A percentile compares a stretch with the other conserved stretches of the same genome.
Evolutionary conservation across 2,797 vertebrate species (phyloP).

Genomic region (Chromobotia macracanthus): DNA sequence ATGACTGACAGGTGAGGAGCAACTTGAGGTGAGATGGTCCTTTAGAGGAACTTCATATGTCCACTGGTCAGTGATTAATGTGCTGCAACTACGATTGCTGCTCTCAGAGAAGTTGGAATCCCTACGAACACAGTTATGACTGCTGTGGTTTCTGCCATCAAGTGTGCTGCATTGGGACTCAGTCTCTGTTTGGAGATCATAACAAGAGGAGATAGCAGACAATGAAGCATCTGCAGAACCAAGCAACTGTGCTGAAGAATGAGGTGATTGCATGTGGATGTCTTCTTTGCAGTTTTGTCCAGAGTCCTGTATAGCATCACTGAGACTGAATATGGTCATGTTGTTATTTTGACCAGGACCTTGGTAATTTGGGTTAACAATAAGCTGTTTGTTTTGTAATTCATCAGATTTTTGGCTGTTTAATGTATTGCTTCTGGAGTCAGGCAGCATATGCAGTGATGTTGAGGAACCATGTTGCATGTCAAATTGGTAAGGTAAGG

Average conservation of each 20-base stretch:
- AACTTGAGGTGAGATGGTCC: conserved; percentile 67
- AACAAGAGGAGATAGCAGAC: conserved; percentile 66
- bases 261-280: conserved; percentile 61
- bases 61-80: conserved; percentile 72
- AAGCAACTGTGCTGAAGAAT: conserved; percentile 63
- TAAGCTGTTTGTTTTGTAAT: conserved; percentile 69
- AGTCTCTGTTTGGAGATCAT: conserved; percentile 70
- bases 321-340: conserved; percentile 75
- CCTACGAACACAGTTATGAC: conserved; percentile 66
- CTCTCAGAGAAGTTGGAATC: conserved; percentile 73
- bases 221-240: conserved; percentile 61
- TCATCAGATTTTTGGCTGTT: conserved; percentile 61
- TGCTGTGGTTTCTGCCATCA: conserved; percentile 63
- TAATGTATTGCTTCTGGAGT: conserved; percentile 55
- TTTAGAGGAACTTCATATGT: conserved; percentile 65
- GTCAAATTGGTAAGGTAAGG: conserved; percentile 67
- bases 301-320: conserved; percentile 75
- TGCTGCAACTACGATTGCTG: conserved; percentile 62
- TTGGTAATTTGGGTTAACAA: conserved; percentile 70
- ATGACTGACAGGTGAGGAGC: conserved; percentile 73
- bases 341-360: conserved; percentile 74
- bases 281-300: conserved; percentile 70
- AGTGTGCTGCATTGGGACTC: conserved; percentile 71
- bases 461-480: conserved; percentile 68
- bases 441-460: conserved; percentile 62